Base-by-base conservation (phyloP, 1,140 invertebrate genomes). In the Rhyzopertha dominica region DNA sequence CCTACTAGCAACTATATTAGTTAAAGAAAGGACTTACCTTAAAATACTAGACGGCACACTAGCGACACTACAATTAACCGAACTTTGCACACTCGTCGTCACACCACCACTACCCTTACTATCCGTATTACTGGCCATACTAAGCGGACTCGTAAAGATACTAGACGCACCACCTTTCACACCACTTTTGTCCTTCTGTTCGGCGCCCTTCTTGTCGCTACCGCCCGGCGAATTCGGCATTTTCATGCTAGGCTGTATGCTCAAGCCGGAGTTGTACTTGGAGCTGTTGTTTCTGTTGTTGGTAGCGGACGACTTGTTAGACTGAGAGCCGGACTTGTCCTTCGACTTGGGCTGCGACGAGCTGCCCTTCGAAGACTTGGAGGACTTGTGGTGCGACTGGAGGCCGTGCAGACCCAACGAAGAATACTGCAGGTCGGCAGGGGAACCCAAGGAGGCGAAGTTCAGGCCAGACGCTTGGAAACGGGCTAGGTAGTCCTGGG, bases 401-500 rank as follows among this genome's bases (percentile, higher is more conserved):
- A 30, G 13, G 42, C 43, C 40, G 26, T 47, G 43, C 46, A 70
- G 62, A 56, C 72, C 42, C 52, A 77, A 40, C 65, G 72, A 48
- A 3, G 75, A 72, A 10, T 75, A 75, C 35, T 74, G 77, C 0
- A 73, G 70, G 47, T 75, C 74, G 58, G 62, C 54, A 3, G 56
- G 58, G 35, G 49, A 55, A 1, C 47, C 49, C 43, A 65, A 43
- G 14, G 53, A 51, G 2, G 81, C 77, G 58, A 81, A 80, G 47
- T 81, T 78, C 16, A 86, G 63, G 3, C 84, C 83, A 14, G 83
- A 80, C 1, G 84, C 84, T 66, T 89, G 85, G 38, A 90, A 67
- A 43, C 85, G 74, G 16, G 82, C 83, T 23, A 90, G 74, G 68
- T 90, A 90, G 60, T 90, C 87, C 62, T 89, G 87, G 3, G 86